These are phyloP conservation scores for Phyto melanocephala DNA, from an alignment of 2,888 invertebrate genomes.

Conservation along the genomic window DNA sequence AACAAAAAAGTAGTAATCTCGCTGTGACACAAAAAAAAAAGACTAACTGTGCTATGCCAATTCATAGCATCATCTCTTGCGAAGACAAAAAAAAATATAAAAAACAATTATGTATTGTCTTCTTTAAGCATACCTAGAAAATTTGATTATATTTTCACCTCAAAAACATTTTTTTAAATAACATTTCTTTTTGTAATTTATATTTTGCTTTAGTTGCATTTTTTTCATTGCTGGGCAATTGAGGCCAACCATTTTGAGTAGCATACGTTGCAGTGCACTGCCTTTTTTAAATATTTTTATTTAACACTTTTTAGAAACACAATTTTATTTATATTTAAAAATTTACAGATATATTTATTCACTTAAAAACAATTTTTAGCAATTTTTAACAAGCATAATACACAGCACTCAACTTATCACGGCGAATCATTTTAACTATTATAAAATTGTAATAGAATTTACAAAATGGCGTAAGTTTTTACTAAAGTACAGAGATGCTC, in stretches of 20 bases:
- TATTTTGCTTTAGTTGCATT: background rate
- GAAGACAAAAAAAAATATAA: too few species aligned
- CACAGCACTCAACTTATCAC: slow-evolving; percentile 12
- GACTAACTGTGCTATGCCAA: background rate
- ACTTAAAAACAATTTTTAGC: slow-evolving; percentile 1
- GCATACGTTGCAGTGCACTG: too few species aligned
- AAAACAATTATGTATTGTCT: too few species aligned
- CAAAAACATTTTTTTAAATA: too few species aligned
- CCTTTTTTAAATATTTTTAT: background rate
- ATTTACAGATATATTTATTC: too few species aligned
- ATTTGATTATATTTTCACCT: too few species aligned
- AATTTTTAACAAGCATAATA: background rate
- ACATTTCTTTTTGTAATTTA: background rate
- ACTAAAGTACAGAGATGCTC: background rate
- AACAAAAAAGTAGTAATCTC: background rate
- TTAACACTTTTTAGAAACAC: background rate
- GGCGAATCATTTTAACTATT: slow-evolving; percentile 46
- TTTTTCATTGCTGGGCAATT: background rate
- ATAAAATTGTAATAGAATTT: slow-evolving; percentile 54
- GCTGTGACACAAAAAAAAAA: background rate
- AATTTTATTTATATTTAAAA: background rate
- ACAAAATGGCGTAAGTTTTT: slow-evolving; percentile 45
- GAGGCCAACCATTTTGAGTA: background rate
- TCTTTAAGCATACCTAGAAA: too few species aligned
- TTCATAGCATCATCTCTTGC: too few species aligned